phyloP scores from a whole-genome alignment of 1,140 invertebrate genomes.

The Penaeus chinensis region DNA sequence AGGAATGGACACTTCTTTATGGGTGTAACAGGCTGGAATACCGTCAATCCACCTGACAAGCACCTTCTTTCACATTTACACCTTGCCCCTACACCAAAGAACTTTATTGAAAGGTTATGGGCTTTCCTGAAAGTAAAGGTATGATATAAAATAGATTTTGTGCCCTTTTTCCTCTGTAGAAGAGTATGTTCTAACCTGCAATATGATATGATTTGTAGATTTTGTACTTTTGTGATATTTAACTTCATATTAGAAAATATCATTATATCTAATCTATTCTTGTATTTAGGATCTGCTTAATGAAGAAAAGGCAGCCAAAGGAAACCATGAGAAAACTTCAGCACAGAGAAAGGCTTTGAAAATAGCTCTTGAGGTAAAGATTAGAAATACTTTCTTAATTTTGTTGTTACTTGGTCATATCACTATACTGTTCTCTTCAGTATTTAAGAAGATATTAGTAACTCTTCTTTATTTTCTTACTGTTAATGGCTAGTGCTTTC shows the following conservation, averaged over 20 bases:
- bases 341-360: conserved; percentile 46
- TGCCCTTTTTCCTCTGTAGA: not conserved
- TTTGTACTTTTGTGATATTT: not conserved
- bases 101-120: conserved; percentile 64
- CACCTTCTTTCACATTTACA: conserved; percentile 61
- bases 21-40: conserved; percentile 62
- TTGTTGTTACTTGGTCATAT: not conserved
- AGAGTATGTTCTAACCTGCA: not conserved
- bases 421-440: not conserved
- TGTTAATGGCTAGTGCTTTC: not conserved
- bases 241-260: too few relatives aligned
- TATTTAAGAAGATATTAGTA: not conserved
- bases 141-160: not conserved
- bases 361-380: conserved; percentile 50
- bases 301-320: conserved; percentile 41
- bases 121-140: conserved; percentile 64
- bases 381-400: not conserved
- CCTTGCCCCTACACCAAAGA: conserved; percentile 60
- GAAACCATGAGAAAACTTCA: conserved; percentile 20
- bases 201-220: not conserved
- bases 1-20: conserved; percentile 62
- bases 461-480: too few relatives aligned
- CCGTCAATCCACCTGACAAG: conserved; percentile 58
- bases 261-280: not conserved
- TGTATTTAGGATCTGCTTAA: conserved; percentile 40